Conservation (phyloP, 2,888 invertebrate genomes). For the Hyppa rectilinea region DNA sequence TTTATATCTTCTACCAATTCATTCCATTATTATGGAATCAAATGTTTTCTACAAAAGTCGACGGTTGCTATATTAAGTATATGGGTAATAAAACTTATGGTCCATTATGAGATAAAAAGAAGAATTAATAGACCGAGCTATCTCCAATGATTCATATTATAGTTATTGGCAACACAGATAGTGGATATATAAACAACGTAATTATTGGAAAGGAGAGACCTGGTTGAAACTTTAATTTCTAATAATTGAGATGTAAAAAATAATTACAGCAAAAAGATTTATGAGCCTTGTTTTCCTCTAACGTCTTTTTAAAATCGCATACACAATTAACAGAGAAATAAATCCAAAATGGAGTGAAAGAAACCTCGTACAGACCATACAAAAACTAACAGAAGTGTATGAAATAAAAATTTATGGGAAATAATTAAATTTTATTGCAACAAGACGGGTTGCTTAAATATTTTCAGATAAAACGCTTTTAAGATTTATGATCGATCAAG, state of each 20-base stretch:
- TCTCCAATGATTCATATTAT: constrained; percentile 1
- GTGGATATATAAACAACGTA: background rate
- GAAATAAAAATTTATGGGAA: constrained; percentile 60
- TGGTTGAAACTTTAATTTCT: background rate
- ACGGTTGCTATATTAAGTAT: constrained; percentile 27
- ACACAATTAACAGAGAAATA: constrained; percentile 18
- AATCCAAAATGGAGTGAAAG: constrained; percentile 25
- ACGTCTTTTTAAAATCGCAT: constrained; percentile 7
- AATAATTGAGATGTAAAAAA: constrained; percentile 3
- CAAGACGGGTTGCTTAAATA: constrained; percentile 46
- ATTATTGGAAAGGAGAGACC: background rate
- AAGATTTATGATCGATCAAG: constrained; percentile 54
- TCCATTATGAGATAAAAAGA: constrained; percentile 1
- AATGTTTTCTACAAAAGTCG: background rate
- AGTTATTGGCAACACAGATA: background rate
- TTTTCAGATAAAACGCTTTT: constrained; percentile 53
- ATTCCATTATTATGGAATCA: background rate
- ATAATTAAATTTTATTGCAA: constrained; percentile 66
- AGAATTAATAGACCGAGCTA: constrained; percentile 19
- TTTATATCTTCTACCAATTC: too few species aligned
- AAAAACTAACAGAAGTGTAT: constrained; percentile 51
- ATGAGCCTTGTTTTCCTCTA: background rate
- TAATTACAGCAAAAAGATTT: constrained; percentile 10
- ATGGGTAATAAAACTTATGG: constrained; percentile 25
- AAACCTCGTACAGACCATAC: background rate